Base-by-base conservation (phyloP, 2,888 invertebrate species). In the Byasa hedistus region DNA sequence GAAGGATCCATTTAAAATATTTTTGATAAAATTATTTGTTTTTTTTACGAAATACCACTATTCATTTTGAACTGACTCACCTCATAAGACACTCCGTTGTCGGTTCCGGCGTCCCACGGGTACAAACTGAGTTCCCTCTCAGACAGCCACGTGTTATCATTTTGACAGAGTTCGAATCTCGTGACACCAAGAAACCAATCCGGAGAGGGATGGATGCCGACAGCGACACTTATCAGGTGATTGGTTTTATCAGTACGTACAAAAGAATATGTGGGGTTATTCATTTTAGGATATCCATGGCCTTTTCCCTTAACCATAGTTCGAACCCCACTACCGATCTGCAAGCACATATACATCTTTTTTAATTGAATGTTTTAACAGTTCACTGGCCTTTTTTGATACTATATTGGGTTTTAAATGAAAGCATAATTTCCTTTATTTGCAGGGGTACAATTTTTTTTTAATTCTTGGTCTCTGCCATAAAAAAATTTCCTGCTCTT, bases 111-210 rank as follows among this genome's bases (percentile, higher is more conserved):
- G 87, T 99, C 99, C 93, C 97, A 98, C 0, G 98, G 98, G 81
- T 94, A 97, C 22, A 99, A 91, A 85, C 98, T 96, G 36, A 99
- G 92, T 61, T 95, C 94, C 73, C 96, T 89, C 69, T 96, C 94
- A 66, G 95, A 94, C 15, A 96, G 92, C 99, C 99, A 99, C 0
- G 96, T 94, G 78, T 98, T 98, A 81, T 98, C 96, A 52, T 92
- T 85, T 63, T 96, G 93, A 75, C 99, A 99, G 5, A 99, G 91
- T 81, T 99, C 96, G 63, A 98, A 91, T 1, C 96, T 95, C 56
- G 95, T 96, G 0, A 99, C 95, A 1, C 99, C 99, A 4, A 98
- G 95, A 65, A 98, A 96, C 99, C 99, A 99, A 86, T 99, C 99
- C 0, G 99, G 99, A 3, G 98, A 89, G 0, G 91, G 91, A 61